These are phyloP conservation scores for Periphyllus acericola DNA, from an alignment of 2,888 invertebrate genomes.

Conservation along the genomic window DNA sequence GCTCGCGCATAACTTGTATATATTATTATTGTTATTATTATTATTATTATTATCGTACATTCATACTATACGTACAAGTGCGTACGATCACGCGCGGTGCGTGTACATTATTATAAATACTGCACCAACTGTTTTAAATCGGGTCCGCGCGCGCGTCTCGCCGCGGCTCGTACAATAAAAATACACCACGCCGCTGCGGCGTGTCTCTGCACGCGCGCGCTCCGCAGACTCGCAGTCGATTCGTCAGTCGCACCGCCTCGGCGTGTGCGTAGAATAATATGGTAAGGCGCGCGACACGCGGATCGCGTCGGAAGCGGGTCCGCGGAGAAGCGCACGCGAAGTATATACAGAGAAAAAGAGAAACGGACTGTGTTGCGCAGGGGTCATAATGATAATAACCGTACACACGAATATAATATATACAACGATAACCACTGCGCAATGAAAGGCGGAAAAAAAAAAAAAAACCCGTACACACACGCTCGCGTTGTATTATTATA, in stretches of 20 bases:
- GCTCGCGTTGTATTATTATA: background rate
- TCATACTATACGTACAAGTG: background rate
- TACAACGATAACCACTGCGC: background rate
- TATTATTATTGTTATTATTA: too few relatives aligned
- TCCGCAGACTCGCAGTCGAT: background rate
- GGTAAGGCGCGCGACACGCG: conserved; percentile 1
- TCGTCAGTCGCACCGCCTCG: too few relatives aligned
- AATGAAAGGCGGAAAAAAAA: conserved; percentile 45
- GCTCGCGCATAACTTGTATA: too few relatives aligned
- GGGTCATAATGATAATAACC: conserved; percentile 22
- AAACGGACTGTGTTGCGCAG: conserved; percentile 35
- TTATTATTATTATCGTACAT: background rate
- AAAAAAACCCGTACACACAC: background rate
- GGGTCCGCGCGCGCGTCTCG: background rate
- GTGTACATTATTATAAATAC: background rate
- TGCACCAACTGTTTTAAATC: background rate
- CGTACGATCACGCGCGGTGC: background rate
- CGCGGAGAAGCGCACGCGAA: conserved; percentile 32
- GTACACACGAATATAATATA: background rate
- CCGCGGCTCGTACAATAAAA: conserved; percentile 5
- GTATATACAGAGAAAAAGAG: conserved; percentile 17
- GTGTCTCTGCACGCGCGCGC: background rate
- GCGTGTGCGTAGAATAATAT: background rate
- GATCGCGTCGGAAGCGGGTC: too few relatives aligned
- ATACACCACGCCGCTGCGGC: background rate